A percentile compares a stretch with the other conserved stretches of the same genome.
phyloP scores from a whole-genome alignment of 2,113 vertebrate genomes.

The Acanthochromis polyacanthus region DNA sequence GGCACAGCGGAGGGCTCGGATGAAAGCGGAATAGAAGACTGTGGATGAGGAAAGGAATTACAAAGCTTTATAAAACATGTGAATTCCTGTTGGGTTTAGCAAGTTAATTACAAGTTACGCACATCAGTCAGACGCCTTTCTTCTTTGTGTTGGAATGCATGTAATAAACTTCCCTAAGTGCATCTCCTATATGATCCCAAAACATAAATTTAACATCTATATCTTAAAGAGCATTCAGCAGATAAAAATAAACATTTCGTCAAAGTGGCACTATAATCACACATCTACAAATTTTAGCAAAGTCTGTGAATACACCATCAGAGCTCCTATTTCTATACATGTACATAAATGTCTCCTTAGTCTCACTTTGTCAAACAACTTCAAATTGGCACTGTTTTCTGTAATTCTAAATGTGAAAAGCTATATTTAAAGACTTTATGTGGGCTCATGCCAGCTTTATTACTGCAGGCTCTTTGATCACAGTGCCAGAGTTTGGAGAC shows the following conservation, averaged over 20 bases:
- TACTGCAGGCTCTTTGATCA: slow-evolving; percentile 53
- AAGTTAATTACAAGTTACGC: slow-evolving; percentile 1
- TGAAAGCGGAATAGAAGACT: not conserved
- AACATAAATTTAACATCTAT: not conserved
- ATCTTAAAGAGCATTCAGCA: not conserved
- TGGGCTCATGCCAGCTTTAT: slow-evolving; percentile 56
- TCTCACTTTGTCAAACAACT: slow-evolving; percentile 15
- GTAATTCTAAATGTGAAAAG: slow-evolving; percentile 36
- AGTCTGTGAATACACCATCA: no score
- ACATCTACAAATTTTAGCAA: no score
- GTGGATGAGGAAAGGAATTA: not conserved
- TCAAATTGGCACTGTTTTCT: slow-evolving; percentile 40
- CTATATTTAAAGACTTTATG: slow-evolving; percentile 55
- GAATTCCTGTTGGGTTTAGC: slow-evolving; percentile 4
- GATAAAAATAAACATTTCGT: not conserved
- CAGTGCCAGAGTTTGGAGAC: slow-evolving; percentile 44
- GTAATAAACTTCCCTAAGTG: not conserved
- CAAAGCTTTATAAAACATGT: slow-evolving; percentile 1
- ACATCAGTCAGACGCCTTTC: not conserved
- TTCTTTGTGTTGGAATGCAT: not conserved
- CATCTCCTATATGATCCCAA: not conserved
- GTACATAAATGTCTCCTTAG: not conserved
- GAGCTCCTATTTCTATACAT: not conserved
- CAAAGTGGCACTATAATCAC: no score
- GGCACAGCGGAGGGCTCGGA: slow-evolving; percentile 10